A percentile compares a stretch with the other conserved stretches of the same genome.
phyloP scores from a whole-genome alignment of 2,888 invertebrate genomes.

The Caenorhabditis imperialis region DNA sequence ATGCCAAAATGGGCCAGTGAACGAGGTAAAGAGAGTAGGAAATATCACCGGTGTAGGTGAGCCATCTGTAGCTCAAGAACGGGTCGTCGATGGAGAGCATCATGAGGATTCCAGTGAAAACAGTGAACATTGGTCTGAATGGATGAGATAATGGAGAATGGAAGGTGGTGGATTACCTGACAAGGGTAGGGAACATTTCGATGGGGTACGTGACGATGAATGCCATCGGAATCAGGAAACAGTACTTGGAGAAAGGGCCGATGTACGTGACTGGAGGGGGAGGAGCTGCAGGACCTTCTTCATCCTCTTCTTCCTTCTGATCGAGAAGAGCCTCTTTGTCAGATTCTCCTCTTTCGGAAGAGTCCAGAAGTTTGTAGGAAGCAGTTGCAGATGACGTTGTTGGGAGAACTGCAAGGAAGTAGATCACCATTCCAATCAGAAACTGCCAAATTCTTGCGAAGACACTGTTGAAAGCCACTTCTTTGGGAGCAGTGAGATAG shows the following conservation, averaged over 20 bases:
- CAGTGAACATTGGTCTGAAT: slow-evolving; percentile 26
- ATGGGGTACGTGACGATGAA: slow-evolving; percentile 21
- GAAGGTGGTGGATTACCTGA: no score
- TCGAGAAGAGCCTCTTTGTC: not conserved
- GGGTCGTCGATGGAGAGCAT: slow-evolving; percentile 15
- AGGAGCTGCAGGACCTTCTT: no score
- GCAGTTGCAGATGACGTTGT: not conserved
- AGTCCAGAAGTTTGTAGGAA: not conserved
- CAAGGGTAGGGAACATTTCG: slow-evolving; percentile 7
- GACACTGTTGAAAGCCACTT: slow-evolving; percentile 41
- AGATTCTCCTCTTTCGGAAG: not conserved
- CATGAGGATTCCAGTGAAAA: slow-evolving; percentile 29
- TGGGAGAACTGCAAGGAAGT: not conserved
- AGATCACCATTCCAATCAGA: slow-evolving; percentile 33
- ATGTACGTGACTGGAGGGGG: no score
- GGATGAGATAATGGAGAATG: not conserved
- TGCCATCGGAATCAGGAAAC: slow-evolving; percentile 17
- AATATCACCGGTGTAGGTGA: slow-evolving; percentile 58
- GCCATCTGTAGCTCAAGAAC: slow-evolving; percentile 15
- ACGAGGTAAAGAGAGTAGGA: slow-evolving; percentile 52
- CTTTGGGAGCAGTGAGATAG: not conserved
- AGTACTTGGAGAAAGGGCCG: slow-evolving; percentile 26
- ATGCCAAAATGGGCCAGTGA: slow-evolving; percentile 50
- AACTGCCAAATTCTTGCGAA: slow-evolving; percentile 57
- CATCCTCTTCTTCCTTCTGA: slow-evolving; percentile 3